Percentiles rank a stretch among this genome's conserved stretches.
Conservation (phyloP, 2,797 vertebrate genomes). For the Phrynocephalus guinanensis region DNA sequence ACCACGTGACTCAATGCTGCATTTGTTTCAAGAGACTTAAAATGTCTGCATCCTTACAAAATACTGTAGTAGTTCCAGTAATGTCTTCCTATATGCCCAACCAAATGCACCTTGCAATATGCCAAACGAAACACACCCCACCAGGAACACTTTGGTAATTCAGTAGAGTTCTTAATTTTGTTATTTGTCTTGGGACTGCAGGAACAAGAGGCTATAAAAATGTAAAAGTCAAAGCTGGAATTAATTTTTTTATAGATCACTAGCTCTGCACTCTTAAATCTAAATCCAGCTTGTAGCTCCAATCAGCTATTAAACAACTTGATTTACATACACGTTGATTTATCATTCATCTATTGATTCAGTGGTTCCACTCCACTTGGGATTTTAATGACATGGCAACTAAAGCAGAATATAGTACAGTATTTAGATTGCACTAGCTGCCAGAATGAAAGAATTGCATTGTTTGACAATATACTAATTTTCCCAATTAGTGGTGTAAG, state of each 20-base stretch:
- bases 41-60: neutral
- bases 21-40: neutral
- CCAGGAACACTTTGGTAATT: neutral
- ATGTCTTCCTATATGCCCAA: neutral
- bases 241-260: neutral
- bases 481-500: too few relatives aligned
- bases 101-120: neutral
- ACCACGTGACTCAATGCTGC: neutral
- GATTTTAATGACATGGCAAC: too few relatives aligned
- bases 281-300: neutral
- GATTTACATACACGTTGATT: too few relatives aligned
- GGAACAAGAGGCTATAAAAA: neutral
- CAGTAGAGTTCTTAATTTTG: neutral
- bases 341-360: too few relatives aligned
- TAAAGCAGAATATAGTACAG: too few relatives aligned
- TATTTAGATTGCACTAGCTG: too few relatives aligned
- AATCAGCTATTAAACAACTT: too few relatives aligned
- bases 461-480: too few relatives aligned
- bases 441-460: too few relatives aligned
- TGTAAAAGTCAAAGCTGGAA: neutral
- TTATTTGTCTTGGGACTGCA: neutral
- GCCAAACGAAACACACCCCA: neutral
- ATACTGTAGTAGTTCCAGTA: neutral
- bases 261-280: neutral
- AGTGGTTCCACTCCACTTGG: too few relatives aligned